Base-by-base conservation (phyloP, 2,888 invertebrate genomes). In the Hypomecis atomaria region DNA sequence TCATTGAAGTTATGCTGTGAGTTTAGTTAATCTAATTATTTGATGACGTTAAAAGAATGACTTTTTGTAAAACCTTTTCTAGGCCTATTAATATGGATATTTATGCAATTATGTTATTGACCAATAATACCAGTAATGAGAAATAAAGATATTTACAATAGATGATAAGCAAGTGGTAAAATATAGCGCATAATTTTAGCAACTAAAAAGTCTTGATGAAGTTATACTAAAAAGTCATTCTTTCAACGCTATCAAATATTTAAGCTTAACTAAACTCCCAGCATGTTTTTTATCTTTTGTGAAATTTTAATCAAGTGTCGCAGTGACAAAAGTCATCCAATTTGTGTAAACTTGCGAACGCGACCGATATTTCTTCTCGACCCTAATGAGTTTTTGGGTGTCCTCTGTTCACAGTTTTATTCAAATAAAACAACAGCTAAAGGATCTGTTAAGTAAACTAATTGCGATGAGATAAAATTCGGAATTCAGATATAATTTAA, bases 351-450 rank as follows among this genome's bases (percentile, higher is more conserved):
- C 36, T 60, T 65, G 64, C 34, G 50, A 52, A 7, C 11, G 23
- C 56, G 34, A 54, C 45, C 55, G 43, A 65, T 59, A 59, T 59
- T 59, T 59, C 59, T 60, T 62, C 65, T 42, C 40, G 47, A 40
- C 44, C 36, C 53, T 54, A 66, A 64, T 61, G 59, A 62, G 66
- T 65, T 62, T 52, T 37, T 23, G 38, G 43, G 43, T 37, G 57
- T 37, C 57, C 37, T 65, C 55, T 13, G 56, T 56, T 48, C 8
- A 58, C 58, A 59, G 50, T 66, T 65, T 57, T 54, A 60, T 58
- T 62, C 58, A 58, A 60, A 11, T 48, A 10, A 23, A 62, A 65
- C 57, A 65, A 58, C 37, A 57, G 45, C 57, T 65, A 62, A 23
- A n/a, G 47, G 40, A 57, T 58, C 54, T 34, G n/a, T 45, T 23